These are phyloP conservation scores for Drosophila anomalipes DNA, from an alignment of 2,888 invertebrate species.

Conservation along the genomic window DNA sequence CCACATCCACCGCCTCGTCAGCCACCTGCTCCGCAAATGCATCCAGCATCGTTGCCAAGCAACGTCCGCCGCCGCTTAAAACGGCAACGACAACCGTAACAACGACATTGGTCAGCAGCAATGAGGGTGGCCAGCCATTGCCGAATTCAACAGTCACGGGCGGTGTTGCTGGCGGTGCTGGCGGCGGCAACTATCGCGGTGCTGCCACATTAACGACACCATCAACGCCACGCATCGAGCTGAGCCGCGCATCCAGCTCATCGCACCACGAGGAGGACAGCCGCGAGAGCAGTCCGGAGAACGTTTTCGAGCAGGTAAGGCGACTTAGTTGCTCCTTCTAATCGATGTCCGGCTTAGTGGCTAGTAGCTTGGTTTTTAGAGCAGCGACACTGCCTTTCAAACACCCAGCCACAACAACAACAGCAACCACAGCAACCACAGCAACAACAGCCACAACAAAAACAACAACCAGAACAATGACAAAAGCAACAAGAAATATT, in stretches of 20 bases:
- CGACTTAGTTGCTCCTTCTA: neutral
- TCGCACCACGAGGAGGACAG: constrained; percentile 92
- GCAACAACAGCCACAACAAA: constrained; percentile 8
- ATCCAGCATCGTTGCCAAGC: constrained; percentile 64
- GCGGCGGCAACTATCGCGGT: constrained; percentile 57
- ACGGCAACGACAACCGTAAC: constrained; percentile 71
- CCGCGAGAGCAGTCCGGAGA: constrained; percentile 93
- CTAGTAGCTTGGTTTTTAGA: constrained; percentile 51
- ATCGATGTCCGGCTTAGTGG: constrained; percentile 25
- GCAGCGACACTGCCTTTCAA: constrained; percentile 21
- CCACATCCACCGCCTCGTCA: constrained; percentile 58
- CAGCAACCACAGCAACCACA: constrained; percentile 6
- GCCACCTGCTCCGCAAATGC: constrained; percentile 72
- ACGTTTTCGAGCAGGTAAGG: constrained; percentile 90
- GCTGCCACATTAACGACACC: constrained; percentile 87
- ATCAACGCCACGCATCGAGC: constrained; percentile 93
- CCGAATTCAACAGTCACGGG: constrained; percentile 19
- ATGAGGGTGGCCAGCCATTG: constrained; percentile 69
- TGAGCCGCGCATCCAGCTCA: constrained; percentile 94
- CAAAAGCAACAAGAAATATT: neutral
- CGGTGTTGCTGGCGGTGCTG: neutral
- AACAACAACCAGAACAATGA: constrained; percentile 1
- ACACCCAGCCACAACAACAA: constrained; percentile 21
- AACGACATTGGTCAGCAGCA: constrained; percentile 75
- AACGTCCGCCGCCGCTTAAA: constrained; percentile 84